Evolutionary conservation across 2,113 vertebrate species (phyloP).

Genomic region (Tupaia chinensis): DNA sequence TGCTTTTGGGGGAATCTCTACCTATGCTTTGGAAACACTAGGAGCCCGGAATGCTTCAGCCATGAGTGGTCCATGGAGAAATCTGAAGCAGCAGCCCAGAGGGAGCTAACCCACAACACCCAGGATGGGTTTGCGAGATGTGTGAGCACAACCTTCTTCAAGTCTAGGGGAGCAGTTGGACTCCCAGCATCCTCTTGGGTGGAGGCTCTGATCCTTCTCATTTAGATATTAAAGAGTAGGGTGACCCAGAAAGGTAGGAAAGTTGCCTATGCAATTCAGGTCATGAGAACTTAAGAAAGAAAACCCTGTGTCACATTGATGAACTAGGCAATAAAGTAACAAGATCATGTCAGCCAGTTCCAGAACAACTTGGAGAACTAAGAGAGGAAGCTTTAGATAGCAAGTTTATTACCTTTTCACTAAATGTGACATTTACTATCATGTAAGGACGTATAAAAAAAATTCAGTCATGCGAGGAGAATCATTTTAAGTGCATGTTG

Average conservation of each 20-base stretch:
- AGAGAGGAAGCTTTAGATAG: constrained; percentile 31
- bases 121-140: constrained; percentile 15
- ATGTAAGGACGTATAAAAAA: background rate
- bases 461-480: background rate
- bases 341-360: background rate
- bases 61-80: background rate
- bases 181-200: background rate
- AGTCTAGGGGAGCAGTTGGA: background rate
- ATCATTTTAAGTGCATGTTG: background rate
- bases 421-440: background rate
- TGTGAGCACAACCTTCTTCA: background rate
- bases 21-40: background rate
- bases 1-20: background rate
- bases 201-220: background rate
- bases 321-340: background rate
- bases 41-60: background rate
- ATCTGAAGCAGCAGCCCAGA: background rate
- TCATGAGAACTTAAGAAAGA: background rate
- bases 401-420: background rate
- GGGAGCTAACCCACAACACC: background rate
- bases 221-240: constrained; percentile 37
- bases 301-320: background rate
- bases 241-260: background rate
- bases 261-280: background rate
- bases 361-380: background rate